Evolutionary conservation across 2,113 vertebrate species (phyloP).

Genomic region (Gasterosteus nipponicus): DNA sequence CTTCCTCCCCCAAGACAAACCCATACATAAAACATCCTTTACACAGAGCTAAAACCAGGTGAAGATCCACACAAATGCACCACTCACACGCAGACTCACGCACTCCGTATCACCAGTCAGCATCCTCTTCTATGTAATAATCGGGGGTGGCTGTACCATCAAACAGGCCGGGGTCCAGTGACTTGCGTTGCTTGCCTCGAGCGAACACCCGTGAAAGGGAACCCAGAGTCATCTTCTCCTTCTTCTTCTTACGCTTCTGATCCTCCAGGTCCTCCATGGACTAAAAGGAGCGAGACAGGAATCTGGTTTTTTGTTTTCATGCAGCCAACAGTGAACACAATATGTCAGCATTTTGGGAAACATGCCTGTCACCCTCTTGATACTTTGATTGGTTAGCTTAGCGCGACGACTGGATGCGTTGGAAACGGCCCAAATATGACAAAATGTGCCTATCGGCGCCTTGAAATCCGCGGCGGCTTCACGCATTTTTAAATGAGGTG

Average conservation of each 20-base stretch:
- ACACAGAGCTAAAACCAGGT: constrained; percentile 59
- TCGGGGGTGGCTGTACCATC: constrained; percentile 95
- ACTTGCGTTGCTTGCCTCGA: constrained; percentile 96
- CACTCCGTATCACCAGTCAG: constrained; percentile 86
- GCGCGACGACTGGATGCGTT: background rate
- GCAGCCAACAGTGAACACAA: background rate
- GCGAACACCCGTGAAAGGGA: constrained; percentile 96
- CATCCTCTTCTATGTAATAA: constrained; percentile 99
- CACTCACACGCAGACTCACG: constrained; percentile 28
- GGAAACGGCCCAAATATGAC: background rate
- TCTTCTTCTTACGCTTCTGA: constrained; percentile 91
- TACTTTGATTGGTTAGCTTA: background rate
- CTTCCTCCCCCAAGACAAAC: constrained; percentile 27
- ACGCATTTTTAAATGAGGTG: background rate
- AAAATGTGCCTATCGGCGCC: background rate
- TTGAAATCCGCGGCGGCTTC: background rate
- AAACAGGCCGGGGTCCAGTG: constrained; percentile 94
- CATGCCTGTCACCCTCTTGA: background rate
- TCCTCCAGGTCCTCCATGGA: constrained; percentile 99
- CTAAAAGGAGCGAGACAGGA: constrained; percentile 71
- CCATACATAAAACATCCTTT: constrained; percentile 35
- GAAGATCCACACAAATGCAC: constrained; percentile 39
- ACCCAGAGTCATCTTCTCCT: constrained; percentile 95
- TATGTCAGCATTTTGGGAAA: background rate
- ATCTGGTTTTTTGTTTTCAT: background rate